Evolutionary conservation across 2,113 vertebrate species (phyloP).

Genomic region (Burhinus oedicnemus): DNA sequence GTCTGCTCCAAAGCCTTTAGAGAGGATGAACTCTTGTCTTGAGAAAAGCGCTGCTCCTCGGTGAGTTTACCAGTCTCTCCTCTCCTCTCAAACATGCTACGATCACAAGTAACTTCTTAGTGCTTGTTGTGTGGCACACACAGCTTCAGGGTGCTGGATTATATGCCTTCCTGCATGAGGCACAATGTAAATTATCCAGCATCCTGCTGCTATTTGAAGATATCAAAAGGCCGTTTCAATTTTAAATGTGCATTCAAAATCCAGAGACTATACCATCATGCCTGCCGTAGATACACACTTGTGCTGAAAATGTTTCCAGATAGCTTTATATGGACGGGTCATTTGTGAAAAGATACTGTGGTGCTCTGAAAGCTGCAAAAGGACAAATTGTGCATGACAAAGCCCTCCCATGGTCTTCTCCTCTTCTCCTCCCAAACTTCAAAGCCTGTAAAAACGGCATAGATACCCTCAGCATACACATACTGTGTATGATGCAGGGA

Average conservation of each 20-base stretch:
- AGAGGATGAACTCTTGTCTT: conserved; percentile 8
- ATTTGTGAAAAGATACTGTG: not conserved
- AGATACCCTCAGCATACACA: not conserved
- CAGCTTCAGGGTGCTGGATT: conserved; percentile 20
- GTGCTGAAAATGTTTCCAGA: not conserved
- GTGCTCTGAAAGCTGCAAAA: not conserved
- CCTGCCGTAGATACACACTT: not conserved
- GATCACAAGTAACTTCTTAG: not conserved
- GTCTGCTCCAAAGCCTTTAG: conserved; percentile 3
- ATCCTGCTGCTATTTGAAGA: conserved; percentile 2
- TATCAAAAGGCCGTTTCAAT: not conserved
- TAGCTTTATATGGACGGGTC: not conserved
- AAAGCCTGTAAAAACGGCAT: not conserved
- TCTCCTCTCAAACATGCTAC: not conserved
- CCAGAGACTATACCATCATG: not conserved
- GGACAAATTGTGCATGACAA: not conserved
- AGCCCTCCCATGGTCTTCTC: not conserved
- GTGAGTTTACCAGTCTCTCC: not conserved
- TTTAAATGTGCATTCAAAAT: conserved; percentile 29
- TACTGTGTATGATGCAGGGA: not conserved
- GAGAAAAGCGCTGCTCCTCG: not conserved
- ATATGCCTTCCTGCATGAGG: not conserved
- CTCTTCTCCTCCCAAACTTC: not conserved
- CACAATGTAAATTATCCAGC: not conserved
- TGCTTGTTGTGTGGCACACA: not conserved